These are phyloP conservation scores for Osedax fenrisi DNA, from an alignment of 2,888 invertebrate genomes.

Conservation along the genomic window DNA sequence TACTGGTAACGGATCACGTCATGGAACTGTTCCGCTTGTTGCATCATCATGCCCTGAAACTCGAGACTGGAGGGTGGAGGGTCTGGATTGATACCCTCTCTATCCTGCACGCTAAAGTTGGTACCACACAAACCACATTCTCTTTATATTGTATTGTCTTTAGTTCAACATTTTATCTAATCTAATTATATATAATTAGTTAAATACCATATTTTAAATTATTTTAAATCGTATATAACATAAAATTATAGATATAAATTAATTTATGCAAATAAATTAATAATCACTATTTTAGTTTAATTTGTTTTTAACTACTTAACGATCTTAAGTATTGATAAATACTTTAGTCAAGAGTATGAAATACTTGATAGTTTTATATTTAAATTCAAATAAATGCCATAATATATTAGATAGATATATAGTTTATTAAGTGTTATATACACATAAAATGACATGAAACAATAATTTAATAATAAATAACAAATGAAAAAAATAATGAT, in stretches of 20 bases:
- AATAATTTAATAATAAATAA: background rate
- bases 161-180: too few relatives aligned
- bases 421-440: too few relatives aligned
- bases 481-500: background rate
- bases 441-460: background rate
- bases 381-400: too few relatives aligned
- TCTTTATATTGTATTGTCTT: too few relatives aligned
- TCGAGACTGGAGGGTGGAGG: constrained; percentile 97
- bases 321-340: too few relatives aligned
- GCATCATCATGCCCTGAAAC: constrained; percentile 93
- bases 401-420: too few relatives aligned
- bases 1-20: constrained; percentile 93
- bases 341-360: too few relatives aligned
- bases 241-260: too few relatives aligned
- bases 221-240: background rate
- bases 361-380: too few relatives aligned
- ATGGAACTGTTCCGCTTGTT: constrained; percentile 92
- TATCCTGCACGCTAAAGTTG: constrained; percentile 93
- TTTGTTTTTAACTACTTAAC: too few relatives aligned
- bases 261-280: too few relatives aligned
- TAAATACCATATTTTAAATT: background rate
- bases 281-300: too few relatives aligned
- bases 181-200: background rate
- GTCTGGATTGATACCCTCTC: constrained; percentile 99
- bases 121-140: constrained; percentile 14